Percentiles rank a stretch among this genome's conserved stretches.
Evolutionary conservation across 2,888 invertebrate genomes (phyloP).

Genomic region (Clunio marinus): DNA sequence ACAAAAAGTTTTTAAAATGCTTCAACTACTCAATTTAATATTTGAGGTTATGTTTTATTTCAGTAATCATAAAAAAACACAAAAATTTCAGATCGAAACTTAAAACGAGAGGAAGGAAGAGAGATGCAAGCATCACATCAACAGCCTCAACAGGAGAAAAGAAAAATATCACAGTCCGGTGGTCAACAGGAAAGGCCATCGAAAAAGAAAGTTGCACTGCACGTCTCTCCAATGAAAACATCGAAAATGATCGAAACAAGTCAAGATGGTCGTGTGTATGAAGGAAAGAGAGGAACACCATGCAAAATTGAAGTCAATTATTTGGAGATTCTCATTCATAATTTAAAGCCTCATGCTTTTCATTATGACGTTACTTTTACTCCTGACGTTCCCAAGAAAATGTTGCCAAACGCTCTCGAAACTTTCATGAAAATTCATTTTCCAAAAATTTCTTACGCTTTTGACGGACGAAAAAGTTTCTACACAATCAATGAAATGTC

Average conservation of each 20-base stretch:
- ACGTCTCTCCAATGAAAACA: background rate
- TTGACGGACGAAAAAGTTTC: conserved; percentile 68
- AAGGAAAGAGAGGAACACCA: conserved; percentile 18
- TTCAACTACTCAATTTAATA: no score
- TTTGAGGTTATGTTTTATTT: no score
- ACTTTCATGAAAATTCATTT: conserved; percentile 48
- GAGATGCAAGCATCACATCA: no score
- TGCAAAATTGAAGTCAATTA: conserved; percentile 22
- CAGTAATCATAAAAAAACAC: no score
- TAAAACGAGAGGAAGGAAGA: no score
- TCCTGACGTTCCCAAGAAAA: conserved; percentile 66
- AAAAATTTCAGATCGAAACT: no score
- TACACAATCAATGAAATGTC: conserved; percentile 53
- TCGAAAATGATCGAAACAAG: background rate
- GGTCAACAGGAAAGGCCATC: no score
- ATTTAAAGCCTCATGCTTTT: conserved; percentile 52
- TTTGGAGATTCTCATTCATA: conserved; percentile 39
- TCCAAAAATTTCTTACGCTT: conserved; percentile 57
- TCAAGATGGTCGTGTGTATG: conserved; percentile 11
- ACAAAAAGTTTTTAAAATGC: no score
- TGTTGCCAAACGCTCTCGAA: conserved; percentile 55
- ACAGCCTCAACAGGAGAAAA: no score
- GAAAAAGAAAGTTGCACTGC: no score
- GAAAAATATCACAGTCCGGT: no score
- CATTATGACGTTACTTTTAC: conserved; percentile 80